A percentile compares a stretch with the other conserved stretches of the same genome.
These are phyloP conservation scores for Olivierus martensii DNA, from an alignment of 1,140 invertebrate genomes.

Conservation along the genomic window DNA sequence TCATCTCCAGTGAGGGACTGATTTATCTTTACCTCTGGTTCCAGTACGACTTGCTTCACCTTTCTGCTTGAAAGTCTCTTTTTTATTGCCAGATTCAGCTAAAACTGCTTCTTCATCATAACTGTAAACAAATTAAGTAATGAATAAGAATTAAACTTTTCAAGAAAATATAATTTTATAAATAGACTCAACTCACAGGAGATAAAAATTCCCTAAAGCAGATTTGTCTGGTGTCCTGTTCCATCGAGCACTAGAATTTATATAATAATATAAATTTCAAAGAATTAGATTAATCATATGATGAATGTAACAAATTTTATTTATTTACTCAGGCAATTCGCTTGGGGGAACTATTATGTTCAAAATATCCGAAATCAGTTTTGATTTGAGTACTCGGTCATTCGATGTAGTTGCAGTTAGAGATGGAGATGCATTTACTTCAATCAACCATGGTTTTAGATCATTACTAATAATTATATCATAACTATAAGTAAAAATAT, in stretches of 20 bases:
- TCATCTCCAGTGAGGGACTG: conserved; percentile 9
- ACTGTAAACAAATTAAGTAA: conserved; percentile 1
- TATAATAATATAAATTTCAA: conserved; percentile 10
- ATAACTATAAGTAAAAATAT: conserved; percentile 38
- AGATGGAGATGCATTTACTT: conserved; percentile 89
- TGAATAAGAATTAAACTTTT: not conserved
- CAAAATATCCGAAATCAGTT: conserved; percentile 87
- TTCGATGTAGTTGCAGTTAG: conserved; percentile 87
- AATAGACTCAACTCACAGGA: conserved; percentile 48
- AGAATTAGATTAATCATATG: not conserved
- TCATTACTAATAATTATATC: conserved; percentile 77
- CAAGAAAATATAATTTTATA: not conserved
- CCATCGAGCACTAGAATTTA: conserved; percentile 58
- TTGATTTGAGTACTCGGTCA: conserved; percentile 90
- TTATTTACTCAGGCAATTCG: conserved; percentile 66
- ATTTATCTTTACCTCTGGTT: conserved; percentile 8
- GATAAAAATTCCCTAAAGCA: conserved; percentile 71
- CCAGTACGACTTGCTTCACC: conserved; percentile 4
- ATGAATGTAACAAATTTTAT: not conserved
- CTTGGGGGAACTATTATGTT: conserved; percentile 79
- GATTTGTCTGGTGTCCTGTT: conserved; percentile 69
- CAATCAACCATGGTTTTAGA: conserved; percentile 70
- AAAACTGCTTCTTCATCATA: conserved; percentile 51
- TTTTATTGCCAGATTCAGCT: conserved; percentile 23
- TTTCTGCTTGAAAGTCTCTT: conserved; percentile 9